Conservation (phyloP, 1,140 invertebrate species). For the Atta cephalotes region DNA sequence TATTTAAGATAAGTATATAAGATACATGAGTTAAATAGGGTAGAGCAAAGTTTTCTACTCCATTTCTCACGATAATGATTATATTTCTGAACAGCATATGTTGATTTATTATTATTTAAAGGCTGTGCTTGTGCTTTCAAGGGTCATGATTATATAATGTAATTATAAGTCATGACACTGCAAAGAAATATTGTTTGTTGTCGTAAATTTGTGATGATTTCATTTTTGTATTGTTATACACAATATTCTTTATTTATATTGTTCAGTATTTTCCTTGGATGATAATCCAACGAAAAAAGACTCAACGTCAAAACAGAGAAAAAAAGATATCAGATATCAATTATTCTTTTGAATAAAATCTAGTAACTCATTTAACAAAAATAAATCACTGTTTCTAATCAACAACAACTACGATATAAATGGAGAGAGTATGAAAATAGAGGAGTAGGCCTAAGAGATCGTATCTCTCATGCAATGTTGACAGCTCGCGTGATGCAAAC, state of each 20-base stretch:
- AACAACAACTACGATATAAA: neutral
- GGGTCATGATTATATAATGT: no score
- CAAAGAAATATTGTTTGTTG: no score
- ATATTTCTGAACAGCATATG: no score
- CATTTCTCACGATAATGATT: no score
- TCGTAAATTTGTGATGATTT: neutral
- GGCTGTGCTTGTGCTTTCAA: no score
- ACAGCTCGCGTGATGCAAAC: conserved; percentile 1
- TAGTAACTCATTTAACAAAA: neutral
- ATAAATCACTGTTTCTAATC: neutral
- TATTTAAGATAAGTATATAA: no score
- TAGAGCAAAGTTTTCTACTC: no score
- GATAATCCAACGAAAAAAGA: neutral
- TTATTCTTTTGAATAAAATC: neutral
- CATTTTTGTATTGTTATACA: neutral
- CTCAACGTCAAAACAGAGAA: neutral
- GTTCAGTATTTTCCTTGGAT: neutral
- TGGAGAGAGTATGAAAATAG: neutral
- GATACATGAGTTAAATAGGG: no score
- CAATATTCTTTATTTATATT: neutral
- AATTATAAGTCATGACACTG: no score
- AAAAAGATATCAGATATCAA: neutral
- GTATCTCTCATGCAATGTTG: conserved; percentile 19
- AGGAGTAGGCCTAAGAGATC: neutral
- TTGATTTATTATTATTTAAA: no score